These are phyloP conservation scores for Dipodomys spectabilis DNA, from an alignment of 2,113 vertebrate genomes.

Conservation along the genomic window DNA sequence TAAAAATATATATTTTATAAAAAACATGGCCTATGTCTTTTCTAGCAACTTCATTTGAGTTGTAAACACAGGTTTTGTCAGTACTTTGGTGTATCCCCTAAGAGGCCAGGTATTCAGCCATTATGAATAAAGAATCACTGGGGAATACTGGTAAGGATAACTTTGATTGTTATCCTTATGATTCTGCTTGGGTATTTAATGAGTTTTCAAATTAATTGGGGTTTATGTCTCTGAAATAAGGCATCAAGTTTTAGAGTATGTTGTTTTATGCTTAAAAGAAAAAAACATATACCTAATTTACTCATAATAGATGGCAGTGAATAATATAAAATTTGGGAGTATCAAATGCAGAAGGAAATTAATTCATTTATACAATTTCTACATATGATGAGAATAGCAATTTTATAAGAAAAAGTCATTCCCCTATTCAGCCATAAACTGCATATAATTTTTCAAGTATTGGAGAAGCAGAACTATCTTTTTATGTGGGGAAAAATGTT, in stretches of 20 bases:
- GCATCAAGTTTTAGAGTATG: conserved; percentile 6
- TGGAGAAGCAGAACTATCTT: conserved; percentile 44
- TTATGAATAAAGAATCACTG: conserved; percentile 17
- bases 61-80: neutral
- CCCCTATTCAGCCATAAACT: conserved; percentile 45
- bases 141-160: neutral
- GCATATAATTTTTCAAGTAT: conserved; percentile 23
- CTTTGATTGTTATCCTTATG: conserved; percentile 33
- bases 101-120: neutral
- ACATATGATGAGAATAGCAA: neutral
- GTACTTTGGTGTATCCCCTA: neutral
- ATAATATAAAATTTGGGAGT: conserved; percentile 6
- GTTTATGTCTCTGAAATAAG: conserved; percentile 3
- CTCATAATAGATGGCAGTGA: neutral
- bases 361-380: neutral
- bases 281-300: neutral
- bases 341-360: neutral
- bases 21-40: neutral
- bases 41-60: neutral
- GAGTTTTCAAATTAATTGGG: neutral
- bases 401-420: conserved; percentile 40
- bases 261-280: conserved; percentile 42
- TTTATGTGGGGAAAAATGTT: conserved; percentile 59
- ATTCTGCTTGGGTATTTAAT: neutral
- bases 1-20: neutral